A percentile compares a stretch with the other conserved stretches of the same genome.
Evolutionary conservation across 92 coral and sea anemone species (phyloP).

Genomic region (Paramuricea clavata): DNA sequence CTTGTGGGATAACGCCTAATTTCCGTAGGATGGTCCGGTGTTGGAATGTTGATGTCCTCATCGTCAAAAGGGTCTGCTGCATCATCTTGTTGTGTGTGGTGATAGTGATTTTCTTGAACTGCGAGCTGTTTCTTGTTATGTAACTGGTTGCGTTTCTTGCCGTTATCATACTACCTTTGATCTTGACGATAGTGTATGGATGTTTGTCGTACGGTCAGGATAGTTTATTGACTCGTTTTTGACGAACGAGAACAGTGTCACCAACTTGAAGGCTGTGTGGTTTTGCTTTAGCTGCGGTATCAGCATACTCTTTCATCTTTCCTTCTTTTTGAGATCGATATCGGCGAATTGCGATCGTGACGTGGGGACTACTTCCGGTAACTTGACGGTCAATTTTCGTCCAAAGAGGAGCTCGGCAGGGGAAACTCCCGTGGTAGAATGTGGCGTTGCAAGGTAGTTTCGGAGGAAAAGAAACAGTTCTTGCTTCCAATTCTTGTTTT

Average conservation of each 20-base stretch:
- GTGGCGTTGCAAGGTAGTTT: conserved; percentile 18
- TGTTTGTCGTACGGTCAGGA: too few relatives aligned
- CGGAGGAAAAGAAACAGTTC: background rate
- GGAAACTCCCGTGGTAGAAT: background rate
- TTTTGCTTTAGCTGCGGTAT: background rate
- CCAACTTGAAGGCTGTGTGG: background rate
- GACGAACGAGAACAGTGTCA: conserved; percentile 2
- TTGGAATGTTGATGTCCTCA: too few relatives aligned
- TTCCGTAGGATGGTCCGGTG: too few relatives aligned
- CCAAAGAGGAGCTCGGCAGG: conserved; percentile 5
- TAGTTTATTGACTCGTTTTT: background rate
- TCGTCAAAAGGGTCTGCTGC: too few relatives aligned
- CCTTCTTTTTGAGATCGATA: background rate
- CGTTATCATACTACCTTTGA: too few relatives aligned
- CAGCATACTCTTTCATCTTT: conserved; percentile 5
- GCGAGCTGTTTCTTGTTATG: too few relatives aligned
- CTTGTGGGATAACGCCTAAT: too few relatives aligned
- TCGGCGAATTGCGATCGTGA: too few relatives aligned
- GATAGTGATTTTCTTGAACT: too few relatives aligned
- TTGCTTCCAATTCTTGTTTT: conserved; percentile 20
- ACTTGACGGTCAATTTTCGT: background rate
- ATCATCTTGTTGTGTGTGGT: too few relatives aligned
- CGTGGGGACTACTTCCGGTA: background rate
- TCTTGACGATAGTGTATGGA: too few relatives aligned
- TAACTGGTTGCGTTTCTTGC: too few relatives aligned